phyloP scores from a whole-genome alignment of 1,140 invertebrate species.

The Brachionus sp. region DNA sequence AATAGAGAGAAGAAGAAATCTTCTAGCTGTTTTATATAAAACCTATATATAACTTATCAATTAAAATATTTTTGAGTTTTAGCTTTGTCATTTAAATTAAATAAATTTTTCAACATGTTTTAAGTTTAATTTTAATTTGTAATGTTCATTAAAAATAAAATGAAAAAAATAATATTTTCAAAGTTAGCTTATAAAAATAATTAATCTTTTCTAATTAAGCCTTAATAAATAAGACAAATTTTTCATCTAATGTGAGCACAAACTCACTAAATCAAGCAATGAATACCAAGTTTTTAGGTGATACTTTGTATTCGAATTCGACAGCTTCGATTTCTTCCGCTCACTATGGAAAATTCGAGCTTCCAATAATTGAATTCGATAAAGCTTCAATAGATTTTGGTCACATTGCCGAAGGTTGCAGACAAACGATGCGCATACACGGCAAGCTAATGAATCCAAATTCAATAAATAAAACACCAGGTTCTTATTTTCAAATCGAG shows the following conservation, averaged over 20 bases:
- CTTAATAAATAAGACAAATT: not conserved
- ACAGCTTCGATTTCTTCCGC: not conserved
- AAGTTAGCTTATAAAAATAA: not conserved
- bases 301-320: not conserved
- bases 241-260: not conserved
- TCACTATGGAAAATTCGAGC: constrained; percentile 14
- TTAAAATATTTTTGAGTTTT: no score
- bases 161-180: no score
- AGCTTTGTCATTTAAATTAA: no score
- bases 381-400: constrained; percentile 33
- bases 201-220: not conserved
- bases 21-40: no score
- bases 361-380: constrained; percentile 33
- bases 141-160: no score
- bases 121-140: no score
- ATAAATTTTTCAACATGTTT: no score
- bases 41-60: no score
- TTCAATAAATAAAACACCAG: not conserved
- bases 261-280: constrained; percentile 27
- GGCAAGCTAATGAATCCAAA: not conserved
- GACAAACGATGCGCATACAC: not conserved
- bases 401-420: constrained; percentile 20
- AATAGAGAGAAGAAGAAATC: no score
- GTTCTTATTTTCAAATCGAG: constrained; percentile 26
- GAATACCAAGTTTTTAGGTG: not conserved